Evolutionary conservation across 1,140 invertebrate genomes (phyloP).

Genomic region (Bombus sylvicola): DNA sequence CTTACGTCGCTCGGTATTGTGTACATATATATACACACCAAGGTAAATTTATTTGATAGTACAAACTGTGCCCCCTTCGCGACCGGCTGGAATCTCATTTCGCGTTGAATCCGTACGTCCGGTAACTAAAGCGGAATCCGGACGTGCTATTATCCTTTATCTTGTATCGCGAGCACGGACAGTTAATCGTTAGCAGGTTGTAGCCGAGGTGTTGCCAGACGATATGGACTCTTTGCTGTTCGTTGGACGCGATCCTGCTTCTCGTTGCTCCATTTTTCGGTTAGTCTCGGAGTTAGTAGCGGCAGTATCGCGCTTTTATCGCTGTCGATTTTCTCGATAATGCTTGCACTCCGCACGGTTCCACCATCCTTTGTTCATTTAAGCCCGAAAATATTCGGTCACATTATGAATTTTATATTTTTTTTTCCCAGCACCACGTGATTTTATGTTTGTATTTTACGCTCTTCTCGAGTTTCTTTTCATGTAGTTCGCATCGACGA

Average conservation of each 20-base stretch:
- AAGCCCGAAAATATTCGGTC: background rate
- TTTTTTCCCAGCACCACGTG: no score
- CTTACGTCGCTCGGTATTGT: background rate
- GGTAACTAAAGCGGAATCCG: conserved; percentile 53
- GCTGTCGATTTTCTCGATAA: background rate
- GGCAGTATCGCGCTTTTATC: background rate
- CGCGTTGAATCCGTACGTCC: conserved; percentile 60
- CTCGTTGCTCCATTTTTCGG: background rate
- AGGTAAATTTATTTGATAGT: conserved; percentile 36
- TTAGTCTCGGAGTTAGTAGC: background rate
- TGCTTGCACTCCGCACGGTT: background rate
- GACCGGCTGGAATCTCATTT: conserved; percentile 64
- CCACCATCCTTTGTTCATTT: background rate
- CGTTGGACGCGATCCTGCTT: background rate
- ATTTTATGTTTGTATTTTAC: background rate
- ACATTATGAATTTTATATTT: background rate
- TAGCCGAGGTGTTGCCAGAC: conserved; percentile 41
- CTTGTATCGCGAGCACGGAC: conserved; percentile 58
- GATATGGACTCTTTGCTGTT: conserved; percentile 30
- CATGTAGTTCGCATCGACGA: no score
- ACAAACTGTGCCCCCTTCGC: background rate
- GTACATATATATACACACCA: background rate
- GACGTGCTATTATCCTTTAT: conserved; percentile 57
- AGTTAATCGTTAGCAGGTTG: conserved; percentile 58
- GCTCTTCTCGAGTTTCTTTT: background rate